Evolutionary conservation across 2,113 vertebrate species (phyloP).

Genomic region (Dicrurus megarhynchus): DNA sequence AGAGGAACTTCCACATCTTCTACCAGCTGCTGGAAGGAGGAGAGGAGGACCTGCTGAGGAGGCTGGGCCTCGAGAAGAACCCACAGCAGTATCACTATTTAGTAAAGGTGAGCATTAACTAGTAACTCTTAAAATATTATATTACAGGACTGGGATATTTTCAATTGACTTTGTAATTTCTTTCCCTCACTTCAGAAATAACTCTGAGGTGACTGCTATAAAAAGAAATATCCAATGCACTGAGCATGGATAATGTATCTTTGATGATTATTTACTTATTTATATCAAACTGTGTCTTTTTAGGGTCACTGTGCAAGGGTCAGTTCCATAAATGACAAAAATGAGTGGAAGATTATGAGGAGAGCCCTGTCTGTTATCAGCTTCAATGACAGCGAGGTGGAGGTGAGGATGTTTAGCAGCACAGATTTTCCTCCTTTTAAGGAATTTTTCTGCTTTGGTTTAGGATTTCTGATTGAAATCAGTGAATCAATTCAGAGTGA

Average conservation of each 20-base stretch:
- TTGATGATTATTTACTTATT: neutral
- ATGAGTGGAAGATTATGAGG: slow-evolving; percentile 91
- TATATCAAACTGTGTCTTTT: neutral
- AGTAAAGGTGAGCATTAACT: slow-evolving; percentile 79
- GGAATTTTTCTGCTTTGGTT: neutral
- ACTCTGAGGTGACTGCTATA: neutral
- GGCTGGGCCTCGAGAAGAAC: slow-evolving; percentile 90
- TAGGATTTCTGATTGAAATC: neutral
- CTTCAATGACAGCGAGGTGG: slow-evolving; percentile 89
- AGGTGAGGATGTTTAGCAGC: slow-evolving; percentile 78
- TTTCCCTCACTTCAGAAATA: neutral
- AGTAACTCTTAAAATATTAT: accelerated
- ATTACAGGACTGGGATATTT: neutral
- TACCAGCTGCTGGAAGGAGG: slow-evolving; percentile 96
- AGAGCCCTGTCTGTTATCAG: slow-evolving; percentile 88
- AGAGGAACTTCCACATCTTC: slow-evolving; percentile 98
- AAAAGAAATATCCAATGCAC: neutral
- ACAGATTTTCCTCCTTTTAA: neutral
- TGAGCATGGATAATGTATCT: neutral
- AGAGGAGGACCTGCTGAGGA: slow-evolving; percentile 88
- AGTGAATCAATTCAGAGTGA: neutral
- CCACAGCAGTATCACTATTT: slow-evolving; percentile 94
- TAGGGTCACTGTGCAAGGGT: slow-evolving; percentile 97
- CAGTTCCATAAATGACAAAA: slow-evolving; percentile 97
- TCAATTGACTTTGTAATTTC: neutral